These are phyloP conservation scores for Schlechtendalia chinensis DNA, from an alignment of 1,140 invertebrate species.

Conservation along the genomic window DNA sequence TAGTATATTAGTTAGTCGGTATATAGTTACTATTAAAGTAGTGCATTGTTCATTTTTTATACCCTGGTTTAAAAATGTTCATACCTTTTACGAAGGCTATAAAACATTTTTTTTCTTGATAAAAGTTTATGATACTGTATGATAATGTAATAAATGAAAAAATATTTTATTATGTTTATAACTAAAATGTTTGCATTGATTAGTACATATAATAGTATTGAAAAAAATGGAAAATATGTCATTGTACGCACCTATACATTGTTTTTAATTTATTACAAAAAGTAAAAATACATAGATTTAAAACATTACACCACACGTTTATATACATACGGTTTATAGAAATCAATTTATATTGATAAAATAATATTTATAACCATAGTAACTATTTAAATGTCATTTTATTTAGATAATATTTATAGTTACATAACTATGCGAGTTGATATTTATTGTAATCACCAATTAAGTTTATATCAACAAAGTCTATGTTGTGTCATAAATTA, in stretches of 20 bases:
- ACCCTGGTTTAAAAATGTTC: not conserved
- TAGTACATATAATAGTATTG: no score
- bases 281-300: no score
- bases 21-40: not conserved
- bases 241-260: no score
- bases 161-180: no score
- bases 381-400: not conserved
- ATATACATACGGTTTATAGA: not conserved
- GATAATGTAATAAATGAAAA: no score
- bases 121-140: no score
- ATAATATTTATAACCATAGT: slow-evolving; percentile 10
- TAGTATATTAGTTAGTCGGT: no score
- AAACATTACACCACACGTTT: no score
- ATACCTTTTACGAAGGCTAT: slow-evolving; percentile 5
- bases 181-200: not conserved
- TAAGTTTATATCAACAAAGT: not conserved
- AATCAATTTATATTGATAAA: not conserved
- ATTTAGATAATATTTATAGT: not conserved
- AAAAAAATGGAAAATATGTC: no score
- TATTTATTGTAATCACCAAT: not conserved
- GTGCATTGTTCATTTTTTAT: slow-evolving; percentile 33
- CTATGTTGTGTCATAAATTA: not conserved
- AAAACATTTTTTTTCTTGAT: no score
- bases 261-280: no score
- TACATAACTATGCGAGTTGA: not conserved